Evolutionary conservation across 2,113 vertebrate species (phyloP), one percentile per base, ranked within the genome.

Genomic region (Limnothrissa miodon): DNA sequence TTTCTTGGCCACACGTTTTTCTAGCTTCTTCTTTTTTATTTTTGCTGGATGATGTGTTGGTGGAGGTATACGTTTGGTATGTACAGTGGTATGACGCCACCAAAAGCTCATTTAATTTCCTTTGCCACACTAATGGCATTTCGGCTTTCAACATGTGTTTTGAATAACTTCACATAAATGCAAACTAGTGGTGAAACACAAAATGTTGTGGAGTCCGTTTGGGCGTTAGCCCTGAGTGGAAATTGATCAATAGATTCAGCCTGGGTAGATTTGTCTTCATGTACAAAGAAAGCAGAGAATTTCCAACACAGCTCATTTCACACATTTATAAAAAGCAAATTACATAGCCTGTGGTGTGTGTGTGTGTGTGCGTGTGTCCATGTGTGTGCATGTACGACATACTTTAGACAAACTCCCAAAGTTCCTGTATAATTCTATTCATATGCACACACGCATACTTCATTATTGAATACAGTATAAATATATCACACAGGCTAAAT

Each of bases 81-180:
- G 29, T 36, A 70, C n/a, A n/a, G n/a, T n/a, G n/a, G 33, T 0
- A 13, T 36, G 66, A 10, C 13, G 13, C 66, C 13, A 29, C 66
- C 33, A 33, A 10, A 2, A 3, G 13, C 33, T 36, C 62, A 74
- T 36, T 74, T 74, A 36, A 36, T 36, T 74, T 5, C 29, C 66
- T 74, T 9, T 13, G 21, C 66, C 66, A 33, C 66, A 1, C 29
- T 74, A 15, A 15, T 74, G 66, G 33, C 11, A 33, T 17, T 5
- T 74, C 15, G 11, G 29, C 4, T 36, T 74, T 33, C 25, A 74
- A 74, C 11, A 33, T 74, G 15, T 25, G 59, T 25, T 29, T 11
- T 66, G 66, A 74, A 74, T 74, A 74, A 74, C 25, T 74, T 17
- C 66, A 74, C 36, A 33, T 29, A 74, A 74, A 36, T 74, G 66